Conservation (phyloP, 1,140 invertebrate genomes). For the Anastatus disparis region DNA sequence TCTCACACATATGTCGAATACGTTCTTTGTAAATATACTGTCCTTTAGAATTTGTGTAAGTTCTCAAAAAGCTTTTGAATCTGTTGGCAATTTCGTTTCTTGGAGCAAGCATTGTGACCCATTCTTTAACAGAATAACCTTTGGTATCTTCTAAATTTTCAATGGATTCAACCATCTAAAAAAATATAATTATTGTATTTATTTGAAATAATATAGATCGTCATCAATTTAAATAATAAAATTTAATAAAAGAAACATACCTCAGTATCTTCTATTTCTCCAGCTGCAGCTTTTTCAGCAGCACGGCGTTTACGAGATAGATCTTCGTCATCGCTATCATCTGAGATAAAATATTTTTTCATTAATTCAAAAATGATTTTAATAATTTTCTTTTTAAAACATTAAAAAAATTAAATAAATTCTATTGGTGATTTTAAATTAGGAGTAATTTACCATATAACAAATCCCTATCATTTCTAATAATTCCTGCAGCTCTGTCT, state of each 20-base stretch:
- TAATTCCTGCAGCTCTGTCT: slow-evolving; percentile 86
- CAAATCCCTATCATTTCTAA: slow-evolving; percentile 82
- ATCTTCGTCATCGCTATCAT: slow-evolving; percentile 72
- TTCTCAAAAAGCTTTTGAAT: slow-evolving; percentile 95
- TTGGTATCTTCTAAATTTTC: slow-evolving; percentile 98
- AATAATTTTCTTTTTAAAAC: neutral
- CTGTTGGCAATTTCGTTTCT: slow-evolving; percentile 95
- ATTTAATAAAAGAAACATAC: slow-evolving; percentile 52
- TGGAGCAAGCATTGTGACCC: slow-evolving; percentile 96
- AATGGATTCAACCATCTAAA: slow-evolving; percentile 91
- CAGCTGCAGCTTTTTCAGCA: slow-evolving; percentile 87
- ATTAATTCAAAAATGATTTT: slow-evolving; percentile 26
- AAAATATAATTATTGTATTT: slow-evolving; percentile 6
- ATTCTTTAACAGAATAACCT: slow-evolving; percentile 91
- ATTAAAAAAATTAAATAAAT: neutral
- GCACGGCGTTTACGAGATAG: slow-evolving; percentile 79
- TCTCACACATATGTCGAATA: slow-evolving; percentile 94
- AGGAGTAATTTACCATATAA: slow-evolving; percentile 72
- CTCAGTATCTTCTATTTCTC: slow-evolving; percentile 80
- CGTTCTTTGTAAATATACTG: slow-evolving; percentile 93
- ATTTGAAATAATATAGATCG: neutral
- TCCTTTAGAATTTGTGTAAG: slow-evolving; percentile 87
- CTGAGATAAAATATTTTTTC: slow-evolving; percentile 46
- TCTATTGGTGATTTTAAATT: neutral
- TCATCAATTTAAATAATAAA: neutral